A percentile compares a stretch with the other conserved stretches of the same genome.
phyloP scores from a whole-genome alignment of 2,888 invertebrate species.

The Metopia argyrocephala region DNA sequence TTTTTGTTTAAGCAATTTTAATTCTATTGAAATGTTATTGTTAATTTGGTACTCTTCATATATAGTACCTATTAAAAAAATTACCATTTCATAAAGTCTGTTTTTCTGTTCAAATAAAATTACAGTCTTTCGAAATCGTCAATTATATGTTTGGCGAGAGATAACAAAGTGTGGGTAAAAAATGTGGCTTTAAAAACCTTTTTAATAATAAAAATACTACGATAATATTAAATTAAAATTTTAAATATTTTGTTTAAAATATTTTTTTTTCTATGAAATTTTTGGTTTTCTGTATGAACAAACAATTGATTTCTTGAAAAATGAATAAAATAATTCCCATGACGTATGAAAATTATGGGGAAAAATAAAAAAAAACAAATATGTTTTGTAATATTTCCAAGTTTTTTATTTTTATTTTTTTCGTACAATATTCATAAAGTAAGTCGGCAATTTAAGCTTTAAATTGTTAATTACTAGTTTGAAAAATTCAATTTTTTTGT shows the following conservation, averaged over 20 bases:
- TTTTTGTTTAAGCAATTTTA: too few relatives aligned
- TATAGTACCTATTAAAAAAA: too few relatives aligned
- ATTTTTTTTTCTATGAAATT: not conserved
- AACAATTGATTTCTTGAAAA: constrained; percentile 61
- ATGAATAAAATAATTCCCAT: constrained; percentile 64
- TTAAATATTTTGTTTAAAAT: constrained; percentile 20
- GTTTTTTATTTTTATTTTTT: constrained; percentile 29
- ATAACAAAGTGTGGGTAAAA: constrained; percentile 51
- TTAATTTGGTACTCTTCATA: too few relatives aligned
- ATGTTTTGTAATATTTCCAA: constrained; percentile 56
- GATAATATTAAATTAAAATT: constrained; percentile 44
- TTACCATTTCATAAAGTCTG: too few relatives aligned
- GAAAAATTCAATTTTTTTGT: constrained; percentile 48
- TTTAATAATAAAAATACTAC: constrained; percentile 30
- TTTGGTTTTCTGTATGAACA: constrained; percentile 38
- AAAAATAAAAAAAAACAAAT: constrained; percentile 14
- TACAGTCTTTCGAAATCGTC: constrained; percentile 52
- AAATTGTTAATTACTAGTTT: constrained; percentile 65
- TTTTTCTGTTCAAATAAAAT: constrained; percentile 37
- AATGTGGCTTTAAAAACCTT: not conserved
- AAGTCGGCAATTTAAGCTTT: constrained; percentile 64
- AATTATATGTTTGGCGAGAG: constrained; percentile 1
- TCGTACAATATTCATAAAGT: constrained; percentile 49
- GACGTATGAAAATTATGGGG: constrained; percentile 47
- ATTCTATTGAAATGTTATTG: too few relatives aligned